These are phyloP conservation scores for Bombylius discolor DNA, from an alignment of 2,888 invertebrate species.

Conservation along the genomic window DNA sequence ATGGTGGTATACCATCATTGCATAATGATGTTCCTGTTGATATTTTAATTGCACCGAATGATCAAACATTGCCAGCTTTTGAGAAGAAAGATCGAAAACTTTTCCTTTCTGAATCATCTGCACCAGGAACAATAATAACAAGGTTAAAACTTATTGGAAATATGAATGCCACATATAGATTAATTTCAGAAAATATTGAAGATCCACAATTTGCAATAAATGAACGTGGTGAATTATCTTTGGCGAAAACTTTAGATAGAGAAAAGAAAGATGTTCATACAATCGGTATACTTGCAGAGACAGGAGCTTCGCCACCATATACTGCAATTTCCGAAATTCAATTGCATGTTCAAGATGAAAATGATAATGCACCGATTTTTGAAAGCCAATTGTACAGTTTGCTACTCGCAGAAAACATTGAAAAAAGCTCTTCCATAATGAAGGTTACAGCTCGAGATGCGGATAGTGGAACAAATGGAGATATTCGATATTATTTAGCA, in stretches of 20 bases:
- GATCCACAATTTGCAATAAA: slow-evolving; percentile 57
- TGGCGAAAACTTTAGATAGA: slow-evolving; percentile 62
- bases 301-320: slow-evolving; percentile 55
- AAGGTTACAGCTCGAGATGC: slow-evolving; percentile 43
- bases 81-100: slow-evolving; percentile 61
- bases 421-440: slow-evolving; percentile 61
- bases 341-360: slow-evolving; percentile 74
- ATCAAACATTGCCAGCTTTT: slow-evolving; percentile 59
- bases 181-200: slow-evolving; percentile 47
- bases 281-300: slow-evolving; percentile 59
- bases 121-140: slow-evolving; percentile 53
- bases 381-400: slow-evolving; percentile 71
- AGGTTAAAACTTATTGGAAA: slow-evolving; percentile 53
- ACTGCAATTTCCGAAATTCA: slow-evolving; percentile 57
- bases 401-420: slow-evolving; percentile 69
- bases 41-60: slow-evolving; percentile 60
- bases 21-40: slow-evolving; percentile 72
- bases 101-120: slow-evolving; percentile 65
- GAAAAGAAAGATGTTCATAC: slow-evolving; percentile 56
- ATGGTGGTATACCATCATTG: slow-evolving; percentile 61
- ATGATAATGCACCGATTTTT: slow-evolving; percentile 79
- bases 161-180: slow-evolving; percentile 46
- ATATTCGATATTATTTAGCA: slow-evolving; percentile 67
- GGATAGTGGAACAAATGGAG: slow-evolving; percentile 74
- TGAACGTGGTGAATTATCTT: slow-evolving; percentile 56